A percentile compares a stretch with the other conserved stretches of the same genome.
Conservation (phyloP, 2,113 vertebrate genomes). For the Lycocorax pyrrhopterus region DNA sequence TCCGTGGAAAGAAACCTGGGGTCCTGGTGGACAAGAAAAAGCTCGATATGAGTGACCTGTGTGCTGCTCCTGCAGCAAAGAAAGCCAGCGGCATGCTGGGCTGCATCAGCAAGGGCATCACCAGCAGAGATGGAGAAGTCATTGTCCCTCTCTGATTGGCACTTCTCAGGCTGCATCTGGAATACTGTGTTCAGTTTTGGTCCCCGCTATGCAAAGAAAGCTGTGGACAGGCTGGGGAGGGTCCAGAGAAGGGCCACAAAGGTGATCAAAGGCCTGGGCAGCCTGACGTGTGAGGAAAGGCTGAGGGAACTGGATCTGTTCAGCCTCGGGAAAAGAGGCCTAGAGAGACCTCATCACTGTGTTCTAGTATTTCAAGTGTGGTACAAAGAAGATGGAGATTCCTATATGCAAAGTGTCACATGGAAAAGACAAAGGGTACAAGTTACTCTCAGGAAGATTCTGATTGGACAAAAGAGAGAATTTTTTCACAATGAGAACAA, state of each 20-base stretch:
- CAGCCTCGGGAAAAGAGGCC: background rate
- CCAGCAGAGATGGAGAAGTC: background rate
- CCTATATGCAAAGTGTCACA: background rate
- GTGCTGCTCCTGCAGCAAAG: background rate
- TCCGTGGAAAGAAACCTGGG: background rate
- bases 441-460: background rate
- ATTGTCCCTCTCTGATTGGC: background rate
- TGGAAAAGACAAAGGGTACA: background rate
- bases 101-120: background rate
- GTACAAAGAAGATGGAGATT: background rate
- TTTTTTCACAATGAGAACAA: background rate
- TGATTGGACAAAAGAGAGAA: background rate
- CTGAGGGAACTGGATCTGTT: background rate
- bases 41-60: background rate
- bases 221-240: background rate
- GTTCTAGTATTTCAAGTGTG: background rate
- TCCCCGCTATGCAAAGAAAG: background rate
- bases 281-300: accelerated
- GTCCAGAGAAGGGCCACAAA: background rate
- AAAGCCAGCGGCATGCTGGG: background rate
- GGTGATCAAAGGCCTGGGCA: background rate
- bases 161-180: background rate
- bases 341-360: background rate
- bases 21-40: background rate
- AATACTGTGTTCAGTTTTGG: background rate